Conservation (phyloP, 1,140 invertebrate species). For the Drosophila orena region DNA sequence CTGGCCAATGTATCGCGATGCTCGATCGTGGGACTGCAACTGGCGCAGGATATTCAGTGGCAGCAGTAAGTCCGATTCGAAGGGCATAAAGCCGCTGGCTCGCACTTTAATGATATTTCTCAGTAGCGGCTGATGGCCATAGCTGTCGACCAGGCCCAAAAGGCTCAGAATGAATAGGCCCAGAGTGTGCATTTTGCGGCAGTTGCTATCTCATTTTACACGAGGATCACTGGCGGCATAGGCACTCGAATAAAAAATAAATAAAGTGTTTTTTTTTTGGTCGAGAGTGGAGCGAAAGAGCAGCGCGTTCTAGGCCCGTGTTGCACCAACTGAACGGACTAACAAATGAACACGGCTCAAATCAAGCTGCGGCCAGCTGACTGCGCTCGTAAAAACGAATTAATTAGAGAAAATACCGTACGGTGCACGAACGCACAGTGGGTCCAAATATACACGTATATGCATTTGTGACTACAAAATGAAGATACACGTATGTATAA, state of each 20-base stretch:
- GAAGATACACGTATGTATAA: no score
- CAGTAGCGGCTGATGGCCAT: conserved; percentile 8
- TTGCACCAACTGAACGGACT: conserved; percentile 70
- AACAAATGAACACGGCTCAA: conserved; percentile 10
- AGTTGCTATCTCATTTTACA: conserved; percentile 24
- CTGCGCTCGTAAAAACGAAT: conserved; percentile 63
- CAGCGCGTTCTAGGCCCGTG: conserved; percentile 68
- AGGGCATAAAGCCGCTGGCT: conserved; percentile 68
- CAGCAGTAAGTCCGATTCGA: conserved; percentile 66
- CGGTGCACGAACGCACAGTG: conserved; percentile 52
- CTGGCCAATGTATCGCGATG: conserved; percentile 29
- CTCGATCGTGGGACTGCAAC: conserved; percentile 60
- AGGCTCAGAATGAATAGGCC: conserved; percentile 1
- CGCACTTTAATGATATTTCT: conserved; percentile 70
- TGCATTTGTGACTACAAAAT: neutral
- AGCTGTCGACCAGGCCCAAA: conserved; percentile 7
- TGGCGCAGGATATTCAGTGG: conserved; percentile 61
- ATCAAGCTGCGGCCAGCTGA: neutral
- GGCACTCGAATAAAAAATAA: conserved; percentile 23
- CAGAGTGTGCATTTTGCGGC: neutral
- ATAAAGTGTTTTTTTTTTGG: neutral
- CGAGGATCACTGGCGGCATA: neutral
- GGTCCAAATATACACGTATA: neutral
- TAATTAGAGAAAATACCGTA: conserved; percentile 79
- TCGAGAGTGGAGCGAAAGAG: conserved; percentile 7